phyloP scores from a whole-genome alignment of 2,888 invertebrate species.

The Branchipolynoe longqiensis region DNA sequence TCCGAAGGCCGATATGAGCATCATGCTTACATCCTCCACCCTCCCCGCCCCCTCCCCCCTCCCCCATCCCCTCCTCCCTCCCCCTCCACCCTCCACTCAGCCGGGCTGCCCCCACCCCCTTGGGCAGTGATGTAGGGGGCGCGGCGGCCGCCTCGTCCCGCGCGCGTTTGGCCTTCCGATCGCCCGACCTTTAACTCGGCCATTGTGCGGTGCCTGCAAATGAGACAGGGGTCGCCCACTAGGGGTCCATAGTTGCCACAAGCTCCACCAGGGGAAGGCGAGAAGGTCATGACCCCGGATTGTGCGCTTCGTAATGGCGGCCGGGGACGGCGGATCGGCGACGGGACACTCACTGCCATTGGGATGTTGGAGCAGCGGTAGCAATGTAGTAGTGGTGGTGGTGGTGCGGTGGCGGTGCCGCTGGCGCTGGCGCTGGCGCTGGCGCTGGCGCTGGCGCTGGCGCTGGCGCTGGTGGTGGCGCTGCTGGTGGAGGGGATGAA shows the following conservation, averaged over 20 bases:
- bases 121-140: conserved; percentile 11
- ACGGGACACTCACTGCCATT: background rate
- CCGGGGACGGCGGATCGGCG: background rate
- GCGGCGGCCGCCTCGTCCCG: background rate
- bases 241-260: background rate
- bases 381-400: too few relatives aligned
- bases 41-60: too few relatives aligned
- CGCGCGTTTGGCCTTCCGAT: background rate
- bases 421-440: too few relatives aligned
- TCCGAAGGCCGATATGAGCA: too few relatives aligned
- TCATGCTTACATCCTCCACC: too few relatives aligned
- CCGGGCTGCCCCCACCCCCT: background rate
- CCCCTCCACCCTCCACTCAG: too few relatives aligned
- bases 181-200: conserved; percentile 7
- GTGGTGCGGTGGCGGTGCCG: too few relatives aligned
- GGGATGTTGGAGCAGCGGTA: background rate
- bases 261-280: background rate
- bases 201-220: conserved; percentile 22
- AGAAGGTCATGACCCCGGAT: background rate
- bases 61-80: too few relatives aligned
- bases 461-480: too few relatives aligned
- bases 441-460: too few relatives aligned
- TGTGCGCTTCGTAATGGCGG: background rate
- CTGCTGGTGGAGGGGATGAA: too few relatives aligned
- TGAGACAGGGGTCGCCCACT: conserved; percentile 19